Percentiles rank a stretch among this genome's conserved stretches.
phyloP scores from a whole-genome alignment of 2,113 vertebrate genomes.

The Pterocles orientalis region DNA sequence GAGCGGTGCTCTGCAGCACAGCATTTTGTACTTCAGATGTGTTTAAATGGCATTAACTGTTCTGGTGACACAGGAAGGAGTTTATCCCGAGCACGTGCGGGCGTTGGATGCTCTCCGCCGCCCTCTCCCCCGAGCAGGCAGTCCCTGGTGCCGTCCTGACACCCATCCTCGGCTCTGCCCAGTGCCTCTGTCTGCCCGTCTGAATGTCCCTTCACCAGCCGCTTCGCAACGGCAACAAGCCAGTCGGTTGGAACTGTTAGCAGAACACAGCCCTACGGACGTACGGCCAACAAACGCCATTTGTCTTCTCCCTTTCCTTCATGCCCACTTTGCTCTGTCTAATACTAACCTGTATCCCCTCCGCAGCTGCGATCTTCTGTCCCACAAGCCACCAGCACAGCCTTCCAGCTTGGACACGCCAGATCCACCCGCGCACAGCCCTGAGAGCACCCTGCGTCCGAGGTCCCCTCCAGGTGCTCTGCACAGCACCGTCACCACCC shows the following conservation, averaged over 20 bases:
- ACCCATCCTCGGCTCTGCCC: neutral
- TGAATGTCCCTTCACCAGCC: neutral
- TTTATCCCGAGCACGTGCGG: fast-evolving
- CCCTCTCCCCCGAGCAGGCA: neutral
- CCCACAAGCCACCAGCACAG: neutral
- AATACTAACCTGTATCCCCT: neutral
- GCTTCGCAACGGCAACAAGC: neutral
- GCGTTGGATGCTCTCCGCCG: neutral
- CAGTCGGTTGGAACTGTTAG: neutral
- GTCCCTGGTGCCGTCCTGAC: neutral
- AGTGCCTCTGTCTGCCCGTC: fast-evolving
- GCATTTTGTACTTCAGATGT: neutral
- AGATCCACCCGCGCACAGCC: too few relatives aligned
- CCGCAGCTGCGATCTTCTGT: neutral
- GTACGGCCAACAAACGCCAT: neutral
- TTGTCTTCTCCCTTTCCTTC: neutral
- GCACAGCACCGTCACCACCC: fast-evolving
- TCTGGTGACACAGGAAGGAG: fast-evolving
- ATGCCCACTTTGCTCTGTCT: neutral
- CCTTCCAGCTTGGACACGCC: neutral
- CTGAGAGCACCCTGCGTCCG: fast-evolving
- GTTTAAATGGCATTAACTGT: neutral
- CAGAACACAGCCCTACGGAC: neutral
- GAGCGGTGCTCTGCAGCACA: fast-evolving
- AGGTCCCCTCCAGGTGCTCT: neutral